These are phyloP conservation scores for Falco columbarius DNA, from an alignment of 2,797 vertebrate species.

Conservation along the genomic window DNA sequence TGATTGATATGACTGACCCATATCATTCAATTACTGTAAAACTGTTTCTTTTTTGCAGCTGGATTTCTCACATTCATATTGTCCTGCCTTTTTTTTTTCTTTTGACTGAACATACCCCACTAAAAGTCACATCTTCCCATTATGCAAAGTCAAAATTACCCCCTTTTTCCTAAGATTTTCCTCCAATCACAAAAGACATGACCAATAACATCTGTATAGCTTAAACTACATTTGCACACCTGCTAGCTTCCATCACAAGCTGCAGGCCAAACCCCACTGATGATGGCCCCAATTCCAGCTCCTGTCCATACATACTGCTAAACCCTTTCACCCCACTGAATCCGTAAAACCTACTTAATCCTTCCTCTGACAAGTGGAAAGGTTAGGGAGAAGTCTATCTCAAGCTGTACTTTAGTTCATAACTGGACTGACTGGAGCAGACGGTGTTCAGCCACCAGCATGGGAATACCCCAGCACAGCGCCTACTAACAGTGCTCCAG, in stretches of 20 bases:
- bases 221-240: not conserved
- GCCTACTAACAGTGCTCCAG: not conserved
- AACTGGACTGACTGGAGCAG: not conserved
- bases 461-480: not conserved
- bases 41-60: not conserved
- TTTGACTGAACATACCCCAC: not conserved
- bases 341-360: not conserved
- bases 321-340: not conserved
- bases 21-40: not conserved
- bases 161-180: not conserved
- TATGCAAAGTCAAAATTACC: not conserved
- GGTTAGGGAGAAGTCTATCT: not conserved
- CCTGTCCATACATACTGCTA: not conserved
- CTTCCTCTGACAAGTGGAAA: not conserved
- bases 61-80: not conserved
- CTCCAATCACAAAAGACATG: not conserved
- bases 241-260: not conserved
- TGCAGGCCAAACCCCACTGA: not conserved
- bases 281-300: not conserved
- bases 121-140: not conserved
- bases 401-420: not conserved
- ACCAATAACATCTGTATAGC: not conserved
- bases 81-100: not conserved
- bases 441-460: not conserved
- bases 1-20: not conserved